Percentiles rank a stretch among this genome's conserved stretches.
Conservation (phyloP, 2,113 vertebrate species). For the Cryptomyrus ogoouensis region DNA sequence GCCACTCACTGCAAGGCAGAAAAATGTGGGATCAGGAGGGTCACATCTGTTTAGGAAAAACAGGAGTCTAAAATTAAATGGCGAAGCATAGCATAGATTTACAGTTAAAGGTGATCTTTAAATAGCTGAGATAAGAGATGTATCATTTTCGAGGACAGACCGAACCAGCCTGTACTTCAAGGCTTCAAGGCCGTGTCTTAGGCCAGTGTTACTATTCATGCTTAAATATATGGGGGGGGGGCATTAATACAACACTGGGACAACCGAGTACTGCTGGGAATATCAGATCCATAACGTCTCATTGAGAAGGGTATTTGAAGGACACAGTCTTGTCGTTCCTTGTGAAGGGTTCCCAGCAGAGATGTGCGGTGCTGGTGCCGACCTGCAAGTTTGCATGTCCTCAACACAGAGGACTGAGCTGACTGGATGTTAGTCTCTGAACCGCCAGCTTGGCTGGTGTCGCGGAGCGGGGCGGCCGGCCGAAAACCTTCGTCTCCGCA, state of each 20-base stretch:
- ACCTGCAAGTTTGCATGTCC: neutral
- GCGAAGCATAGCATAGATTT: slow-evolving; percentile 22
- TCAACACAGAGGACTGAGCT: neutral
- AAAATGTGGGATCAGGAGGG: neutral
- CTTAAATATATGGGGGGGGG: neutral
- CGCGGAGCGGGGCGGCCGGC: neutral
- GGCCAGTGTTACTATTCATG: slow-evolving; percentile 33
- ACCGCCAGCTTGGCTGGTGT: neutral
- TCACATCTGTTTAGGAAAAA: slow-evolving; percentile 7
- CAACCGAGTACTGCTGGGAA: neutral
- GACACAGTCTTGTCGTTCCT: neutral
- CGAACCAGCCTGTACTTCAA: slow-evolving; percentile 33
- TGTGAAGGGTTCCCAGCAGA: neutral
- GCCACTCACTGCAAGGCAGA: neutral
- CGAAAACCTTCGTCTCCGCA: neutral
- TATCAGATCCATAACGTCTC: too few relatives aligned
- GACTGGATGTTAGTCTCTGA: neutral
- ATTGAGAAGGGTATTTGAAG: neutral
- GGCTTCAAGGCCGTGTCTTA: slow-evolving; percentile 30
- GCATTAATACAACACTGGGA: neutral
- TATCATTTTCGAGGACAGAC: slow-evolving; percentile 30
- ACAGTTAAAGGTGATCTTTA: slow-evolving; percentile 30
- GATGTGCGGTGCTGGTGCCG: neutral
- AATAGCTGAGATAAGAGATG: slow-evolving; percentile 23
- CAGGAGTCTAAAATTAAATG: slow-evolving; percentile 9